Evolutionary conservation across 1,140 invertebrate species (phyloP), one percentile per base, ranked within the genome.

Genomic region (Solen grandis): DNA sequence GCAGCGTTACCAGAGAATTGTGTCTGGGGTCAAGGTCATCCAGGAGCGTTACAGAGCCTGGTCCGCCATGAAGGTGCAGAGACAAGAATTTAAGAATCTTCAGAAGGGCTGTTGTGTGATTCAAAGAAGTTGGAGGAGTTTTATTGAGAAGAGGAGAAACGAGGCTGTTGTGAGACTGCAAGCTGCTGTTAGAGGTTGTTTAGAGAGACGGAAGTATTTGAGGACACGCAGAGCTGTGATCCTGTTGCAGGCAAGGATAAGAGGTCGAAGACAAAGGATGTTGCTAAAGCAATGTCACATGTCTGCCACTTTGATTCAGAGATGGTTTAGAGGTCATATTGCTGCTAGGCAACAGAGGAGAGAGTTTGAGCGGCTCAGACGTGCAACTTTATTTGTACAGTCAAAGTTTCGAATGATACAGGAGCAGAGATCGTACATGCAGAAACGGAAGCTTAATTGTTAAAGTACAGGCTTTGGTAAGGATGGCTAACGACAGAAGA

Each of bases 311-410:
- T 25, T 66, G 16, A 55, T 82, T 3, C 82, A 83, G 54, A 50
- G 41, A 59, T 59, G 60, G 8, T 82, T 41, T 52, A 55, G 80
- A 46, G 59, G 22, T 29, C 70, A 65, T 41, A 54, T 31, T 46
- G 31, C 85, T 31, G 68, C 29, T 33, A n/a, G 27, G 16, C 2
- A 16, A 5, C 57, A 54, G 14, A 54, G 68, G 25, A 22, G 52
- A 25, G 31, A 70, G 41, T 70, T 36, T 55, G 31, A 55, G 27
- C n/a, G 55, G 0, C 55, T 4, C 1, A 19, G 55, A 22, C 50
- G 55, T 36, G 73, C 84, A 10, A 66, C 81, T 2, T 60, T 84
- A 14, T 80, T 68, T 5, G 62, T 91, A 52, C 90, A 90, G 60
- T 57, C 60, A 35, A n/a, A 38, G 3, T 81, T 84, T 36, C 54